Conservation (phyloP, 2,888 invertebrate species). For the Drosophila neotestacea region DNA sequence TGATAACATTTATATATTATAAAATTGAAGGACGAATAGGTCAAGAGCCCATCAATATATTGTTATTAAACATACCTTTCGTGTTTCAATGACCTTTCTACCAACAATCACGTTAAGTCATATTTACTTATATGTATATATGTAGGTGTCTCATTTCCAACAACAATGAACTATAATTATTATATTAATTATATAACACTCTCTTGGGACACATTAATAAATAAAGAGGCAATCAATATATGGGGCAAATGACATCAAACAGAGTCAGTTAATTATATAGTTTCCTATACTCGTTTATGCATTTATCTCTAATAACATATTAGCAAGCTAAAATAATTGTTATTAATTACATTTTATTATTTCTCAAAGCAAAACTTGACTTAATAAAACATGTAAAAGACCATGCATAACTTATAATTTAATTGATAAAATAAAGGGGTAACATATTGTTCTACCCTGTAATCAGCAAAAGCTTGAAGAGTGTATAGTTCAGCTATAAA, state of each 20-base stretch:
- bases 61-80: not conserved
- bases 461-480: not conserved
- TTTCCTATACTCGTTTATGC: no score
- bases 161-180: not conserved
- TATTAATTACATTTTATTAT: not conserved
- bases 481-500: not conserved
- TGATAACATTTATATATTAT: not conserved
- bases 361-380: not conserved
- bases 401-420: not conserved
- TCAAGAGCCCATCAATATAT: not conserved
- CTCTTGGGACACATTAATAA: not conserved
- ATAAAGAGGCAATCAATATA: not conserved
- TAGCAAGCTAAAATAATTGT: not conserved
- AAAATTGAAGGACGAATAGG: constrained; percentile 4
- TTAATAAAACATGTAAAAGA: not conserved
- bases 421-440: not conserved
- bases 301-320: not conserved
- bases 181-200: not conserved
- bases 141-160: not conserved
- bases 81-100: not conserved
- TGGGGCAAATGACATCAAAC: not conserved
- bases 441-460: not conserved
- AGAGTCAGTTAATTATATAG: not conserved
- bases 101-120: not conserved
- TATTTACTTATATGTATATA: not conserved